A percentile compares a stretch with the other conserved stretches of the same genome.
phyloP scores from a whole-genome alignment of 2,797 vertebrate genomes.

The Capromys pilorides region DNA sequence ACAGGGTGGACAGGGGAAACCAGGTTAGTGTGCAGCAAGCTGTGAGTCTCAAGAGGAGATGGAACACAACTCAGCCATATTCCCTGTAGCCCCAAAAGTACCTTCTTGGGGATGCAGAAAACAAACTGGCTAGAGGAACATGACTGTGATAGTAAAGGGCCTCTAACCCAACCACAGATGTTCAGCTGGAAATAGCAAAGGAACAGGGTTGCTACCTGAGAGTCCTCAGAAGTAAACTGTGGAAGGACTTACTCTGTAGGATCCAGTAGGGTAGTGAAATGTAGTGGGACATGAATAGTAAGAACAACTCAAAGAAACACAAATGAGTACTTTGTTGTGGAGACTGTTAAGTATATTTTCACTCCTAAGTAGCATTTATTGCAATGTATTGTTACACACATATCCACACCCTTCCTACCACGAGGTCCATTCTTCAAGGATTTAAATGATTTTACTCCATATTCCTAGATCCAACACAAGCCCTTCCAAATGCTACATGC shows the following conservation, averaged over 20 bases:
- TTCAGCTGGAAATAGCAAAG: background rate
- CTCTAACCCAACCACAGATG: background rate
- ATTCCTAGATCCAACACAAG: background rate
- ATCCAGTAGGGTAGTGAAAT: background rate
- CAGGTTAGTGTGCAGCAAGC: background rate
- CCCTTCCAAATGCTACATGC: background rate
- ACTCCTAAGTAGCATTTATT: background rate
- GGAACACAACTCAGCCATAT: background rate
- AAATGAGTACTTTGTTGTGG: background rate
- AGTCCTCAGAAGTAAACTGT: background rate
- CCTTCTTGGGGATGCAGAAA: background rate
- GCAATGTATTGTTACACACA: background rate
- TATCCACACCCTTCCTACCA: background rate
- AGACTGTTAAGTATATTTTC: background rate
- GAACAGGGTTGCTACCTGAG: background rate
- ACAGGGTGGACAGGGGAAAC: background rate
- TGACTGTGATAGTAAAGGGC: background rate
- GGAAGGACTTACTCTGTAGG: background rate
- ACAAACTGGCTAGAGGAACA: background rate
- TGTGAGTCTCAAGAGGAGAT: background rate
- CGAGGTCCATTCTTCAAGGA: background rate
- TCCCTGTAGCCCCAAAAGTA: background rate
- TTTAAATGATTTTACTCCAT: background rate
- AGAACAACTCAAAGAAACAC: slow-evolving; percentile 22
- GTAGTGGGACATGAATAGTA: background rate